Conservation (phyloP, 64 coral and sea anemone species). For the Stichodactyla helianthus region DNA sequence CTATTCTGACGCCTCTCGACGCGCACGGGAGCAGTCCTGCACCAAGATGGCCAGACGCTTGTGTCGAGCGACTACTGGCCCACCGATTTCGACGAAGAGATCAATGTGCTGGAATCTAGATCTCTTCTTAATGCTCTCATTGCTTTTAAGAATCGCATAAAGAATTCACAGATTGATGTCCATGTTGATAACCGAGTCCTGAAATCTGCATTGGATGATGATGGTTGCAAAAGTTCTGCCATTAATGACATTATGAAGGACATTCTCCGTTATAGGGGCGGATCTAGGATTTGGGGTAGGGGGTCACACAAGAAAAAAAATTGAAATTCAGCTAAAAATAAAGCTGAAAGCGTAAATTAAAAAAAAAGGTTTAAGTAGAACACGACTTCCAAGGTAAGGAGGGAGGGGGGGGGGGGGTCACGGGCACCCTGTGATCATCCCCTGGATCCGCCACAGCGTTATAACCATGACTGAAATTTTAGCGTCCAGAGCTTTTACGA, state of each 20-base stretch:
- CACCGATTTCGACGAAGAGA: not conserved
- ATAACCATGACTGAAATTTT: conserved; percentile 27
- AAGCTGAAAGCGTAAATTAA: too few relatives aligned
- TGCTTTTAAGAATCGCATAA: conserved; percentile 24
- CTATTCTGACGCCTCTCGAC: conserved; percentile 12
- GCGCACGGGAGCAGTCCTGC: conserved; percentile 18
- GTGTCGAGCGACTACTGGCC: conserved; percentile 34
- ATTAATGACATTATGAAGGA: conserved; percentile 37
- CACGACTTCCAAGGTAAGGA: too few relatives aligned
- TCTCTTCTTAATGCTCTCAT: conserved; percentile 29
- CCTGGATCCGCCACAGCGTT: too few relatives aligned
- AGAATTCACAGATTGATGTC: conserved; percentile 32
- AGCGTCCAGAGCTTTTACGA: conserved; percentile 32
- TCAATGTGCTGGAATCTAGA: conserved; percentile 15
- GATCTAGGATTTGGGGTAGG: too few relatives aligned
- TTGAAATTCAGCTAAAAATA: too few relatives aligned
- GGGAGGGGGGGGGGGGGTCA: too few relatives aligned
- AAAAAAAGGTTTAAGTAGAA: too few relatives aligned
- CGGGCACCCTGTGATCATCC: too few relatives aligned
- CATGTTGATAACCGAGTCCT: conserved; percentile 23
- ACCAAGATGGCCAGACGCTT: not conserved
- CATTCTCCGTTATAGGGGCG: not conserved
- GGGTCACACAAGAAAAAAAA: too few relatives aligned
- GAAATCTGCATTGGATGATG: conserved; percentile 25
- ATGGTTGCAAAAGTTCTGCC: conserved; percentile 28